Base-by-base conservation (phyloP, 1,140 invertebrate species). In the Musca vetustissima region DNA sequence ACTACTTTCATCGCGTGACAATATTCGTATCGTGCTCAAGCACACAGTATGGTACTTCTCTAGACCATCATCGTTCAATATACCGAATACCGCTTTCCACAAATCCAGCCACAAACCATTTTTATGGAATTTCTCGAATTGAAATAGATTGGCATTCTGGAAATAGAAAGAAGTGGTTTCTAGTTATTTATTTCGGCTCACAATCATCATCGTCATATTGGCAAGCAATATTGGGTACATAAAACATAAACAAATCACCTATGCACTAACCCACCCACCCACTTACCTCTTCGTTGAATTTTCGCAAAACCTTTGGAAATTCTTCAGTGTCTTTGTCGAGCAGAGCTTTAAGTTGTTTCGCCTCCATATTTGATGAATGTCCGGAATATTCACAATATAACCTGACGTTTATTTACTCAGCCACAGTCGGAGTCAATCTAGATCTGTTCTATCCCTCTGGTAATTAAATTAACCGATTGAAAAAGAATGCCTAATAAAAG, bases 1-100 rank as follows among this genome's bases (percentile, higher is more conserved):
- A 67, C 88, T 85, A 47, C 84, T 85, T 84, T 93, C 92, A 71
- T 95, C 93, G 43, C 93, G 88, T 72, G 91, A 93, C 73, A 76
- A 83, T 77, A 89, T 87, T 52, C 87, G 78, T 74, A 91, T 80
- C 2, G 83, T 80, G 66, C 83, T 80, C 53, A 89, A 82, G 71
- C 85, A 88, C 70, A 83, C 77, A 19, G 78, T 70, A 75, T 86
- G 82, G 47, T 85, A 59, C 13, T 72, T 70, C 17, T 71, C 67
- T 72, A 84, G 73, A 25, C 73, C 71, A 32, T 81, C 74, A 70
- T 85, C 80, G 21, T 81, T 77, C 47, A 89, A 76, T 69, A 84
- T 83, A 14, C 75, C 77, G 72, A 87, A 87, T 68, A 89, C 76
- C 57, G 74, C 74, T 47, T 81, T 79, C 88, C 88, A 90, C 55